Percentiles rank a stretch among this genome's conserved stretches.
These are phyloP conservation scores for Phalacrocorax pelagicus DNA, from an alignment of 2,113 vertebrate species.

Conservation along the genomic window DNA sequence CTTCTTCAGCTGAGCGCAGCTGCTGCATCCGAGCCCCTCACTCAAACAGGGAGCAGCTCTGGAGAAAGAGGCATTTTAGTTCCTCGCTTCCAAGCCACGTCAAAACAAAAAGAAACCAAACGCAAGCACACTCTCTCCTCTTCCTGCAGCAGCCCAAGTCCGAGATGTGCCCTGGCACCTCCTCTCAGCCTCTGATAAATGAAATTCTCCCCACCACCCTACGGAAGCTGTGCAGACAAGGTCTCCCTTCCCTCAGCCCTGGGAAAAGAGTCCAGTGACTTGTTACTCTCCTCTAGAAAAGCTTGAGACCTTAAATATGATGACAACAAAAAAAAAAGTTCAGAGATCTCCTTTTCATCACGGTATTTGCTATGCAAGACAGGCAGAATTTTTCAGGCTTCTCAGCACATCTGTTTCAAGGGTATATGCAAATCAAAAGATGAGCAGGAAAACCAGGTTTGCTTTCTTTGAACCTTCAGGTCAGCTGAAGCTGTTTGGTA, in stretches of 20 bases:
- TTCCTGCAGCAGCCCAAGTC: slow-evolving; percentile 44
- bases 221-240: not conserved
- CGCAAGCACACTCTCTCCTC: not conserved
- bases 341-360: slow-evolving; percentile 8
- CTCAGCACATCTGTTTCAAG: not conserved
- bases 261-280: slow-evolving; percentile 1
- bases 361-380: not conserved
- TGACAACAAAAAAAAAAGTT: slow-evolving; percentile 16
- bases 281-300: slow-evolving; percentile 3
- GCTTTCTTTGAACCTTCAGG: slow-evolving; percentile 46
- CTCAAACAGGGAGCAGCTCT: slow-evolving; percentile 16
- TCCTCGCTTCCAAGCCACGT: not conserved
- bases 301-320: not conserved
- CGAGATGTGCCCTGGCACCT: slow-evolving; percentile 8
- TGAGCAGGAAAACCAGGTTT: not conserved
- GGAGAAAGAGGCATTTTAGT: not conserved
- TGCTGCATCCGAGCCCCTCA: not conserved
- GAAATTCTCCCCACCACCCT: slow-evolving; percentile 1
- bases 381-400: slow-evolving; percentile 20
- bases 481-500: slow-evolving; percentile 31
- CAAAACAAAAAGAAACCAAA: not conserved
- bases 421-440: not conserved
- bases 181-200: slow-evolving; percentile 22
- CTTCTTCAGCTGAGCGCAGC: not conserved
- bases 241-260: not conserved